These are phyloP conservation scores for Phylloscopus collybita DNA, from an alignment of 2,797 vertebrate genomes.

Conservation along the genomic window DNA sequence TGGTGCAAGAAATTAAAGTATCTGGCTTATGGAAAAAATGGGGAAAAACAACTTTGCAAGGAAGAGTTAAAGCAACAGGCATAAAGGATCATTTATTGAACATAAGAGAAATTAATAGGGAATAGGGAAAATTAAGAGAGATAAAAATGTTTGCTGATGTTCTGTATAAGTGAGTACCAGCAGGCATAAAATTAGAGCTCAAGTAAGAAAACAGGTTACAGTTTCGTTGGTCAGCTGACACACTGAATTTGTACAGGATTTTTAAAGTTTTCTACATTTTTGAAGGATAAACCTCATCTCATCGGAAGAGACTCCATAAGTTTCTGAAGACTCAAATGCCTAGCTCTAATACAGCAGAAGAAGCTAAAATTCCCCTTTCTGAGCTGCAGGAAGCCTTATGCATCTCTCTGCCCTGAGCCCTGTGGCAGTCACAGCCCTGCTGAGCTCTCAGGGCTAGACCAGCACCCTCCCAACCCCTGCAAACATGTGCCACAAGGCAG, in stretches of 20 bases:
- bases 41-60: slow-evolving; percentile 7
- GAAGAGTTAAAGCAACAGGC: slow-evolving; percentile 36
- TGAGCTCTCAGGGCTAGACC: accelerated
- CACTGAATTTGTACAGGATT: not conserved
- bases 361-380: not conserved
- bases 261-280: not conserved
- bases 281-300: not conserved
- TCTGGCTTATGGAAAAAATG: slow-evolving; percentile 24
- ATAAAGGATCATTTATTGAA: slow-evolving; percentile 18
- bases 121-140: slow-evolving; percentile 54
- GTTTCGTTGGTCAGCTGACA: not conserved
- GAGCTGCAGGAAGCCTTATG: not conserved
- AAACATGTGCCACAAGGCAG: accelerated
- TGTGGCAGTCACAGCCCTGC: accelerated
- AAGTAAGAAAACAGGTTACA: slow-evolving; percentile 10
- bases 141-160: slow-evolving; percentile 45
- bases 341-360: accelerated
- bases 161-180: slow-evolving; percentile 42
- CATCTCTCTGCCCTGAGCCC: not conserved
- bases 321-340: not conserved
- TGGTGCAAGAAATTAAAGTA: slow-evolving; percentile 63
- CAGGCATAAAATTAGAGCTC: slow-evolving; percentile 48
- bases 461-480: not conserved
- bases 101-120: slow-evolving; percentile 44
- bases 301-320: accelerated